Evolutionary conservation across 2,113 vertebrate genomes (phyloP), one percentile per base, ranked within the genome.

Genomic region (Corythoichthys haematopterus): DNA sequence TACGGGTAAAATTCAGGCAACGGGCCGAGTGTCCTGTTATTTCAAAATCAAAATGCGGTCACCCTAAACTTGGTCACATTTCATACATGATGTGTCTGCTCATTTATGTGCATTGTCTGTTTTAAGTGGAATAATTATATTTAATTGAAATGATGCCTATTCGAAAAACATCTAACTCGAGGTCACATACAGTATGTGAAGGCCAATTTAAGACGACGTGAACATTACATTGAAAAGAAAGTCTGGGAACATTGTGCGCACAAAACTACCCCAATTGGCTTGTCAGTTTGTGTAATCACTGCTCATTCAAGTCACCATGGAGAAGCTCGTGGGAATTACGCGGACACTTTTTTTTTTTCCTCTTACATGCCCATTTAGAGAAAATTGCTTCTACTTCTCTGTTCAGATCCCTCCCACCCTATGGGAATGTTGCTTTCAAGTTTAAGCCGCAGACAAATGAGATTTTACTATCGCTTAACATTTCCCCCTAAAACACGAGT

Each of bases 391-490:
- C 16, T 56, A 47, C 50, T 55, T 63, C 51, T 58, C 48, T 43
- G 33, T 40, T 53, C 0, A 50, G 28, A 64, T 68, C 36, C 37
- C 46, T 65, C 15, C 52, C 10, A 72, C 77, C 70, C 76, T 74
- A 67, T 79, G 50, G 40, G 58, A 71, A 64, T 74, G 33, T 35
- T 77, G 73, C 48, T 65, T 68, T 67, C 40, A 64, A 64, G 37
- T 73, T 63, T 72, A 48, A 48, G 52, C 15, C 71, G 56, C 74
- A 57, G 46, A 77, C 58, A 74, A 78, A 75, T 79, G 3, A 77
- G 57, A 33, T 75, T 80, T 81, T 66, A 72, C 70, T 57, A 28
- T 69, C 38, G 9, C 45, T 38, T 37, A 55, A 8, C 51, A 37
- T 40, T 35, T 59, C 9, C 35, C 2, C 37, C 65, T 40, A 40